Base-by-base conservation (phyloP, 23 tunicate genomes). In the Ciona savignyi region DNA sequence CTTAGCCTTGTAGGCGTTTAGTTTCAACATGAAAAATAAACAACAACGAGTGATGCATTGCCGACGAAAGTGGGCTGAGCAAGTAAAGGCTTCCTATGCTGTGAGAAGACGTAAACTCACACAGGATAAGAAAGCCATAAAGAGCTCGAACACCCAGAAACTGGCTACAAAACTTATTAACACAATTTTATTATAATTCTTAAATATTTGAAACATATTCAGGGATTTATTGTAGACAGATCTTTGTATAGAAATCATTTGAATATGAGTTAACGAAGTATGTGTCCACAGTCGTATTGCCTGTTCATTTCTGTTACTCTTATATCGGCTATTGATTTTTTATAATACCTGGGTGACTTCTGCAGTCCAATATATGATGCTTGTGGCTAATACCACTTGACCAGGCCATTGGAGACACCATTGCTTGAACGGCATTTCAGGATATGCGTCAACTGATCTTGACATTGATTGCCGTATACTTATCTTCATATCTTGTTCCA, bases 391-490 rank as follows among this genome's bases (percentile, higher is more conserved):
- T 4, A 88, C 81, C 1, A 88, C 84, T 72, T 88, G 96, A 21
- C 96, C 96, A 6, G 96, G 96, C 96, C 96, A 88, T 1, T 72
- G 68, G 4, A 88, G 65, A 66, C 96, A 88, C 96, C 96, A 88
- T 23, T 77, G 33, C 65, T 88, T 88, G 66, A 88, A 88, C 22
- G 87, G 77, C 19, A 85, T 74, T 62, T 81, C 68, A 83, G 80
- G n/a, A 62, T 81, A 88, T 29, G 84, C 65, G 23, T 88, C 83
- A 23, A 88, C 79, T 29, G 96, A 87, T 66, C 78, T 74, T 56
- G 75, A 66, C 80, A 74, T 82, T 0, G 78, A 85, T 56, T 81
- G 84, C 23, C 77, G 74, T 23, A 88, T 78, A 72, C 96, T 88
- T 19, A 75, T 24, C 65, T 81, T 88, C 96, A 88, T 88, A 23